Evolutionary conservation across 2,888 invertebrate species (phyloP), one percentile per base, ranked within the genome.

Genomic region (Dasysyrphus albostriatus): DNA sequence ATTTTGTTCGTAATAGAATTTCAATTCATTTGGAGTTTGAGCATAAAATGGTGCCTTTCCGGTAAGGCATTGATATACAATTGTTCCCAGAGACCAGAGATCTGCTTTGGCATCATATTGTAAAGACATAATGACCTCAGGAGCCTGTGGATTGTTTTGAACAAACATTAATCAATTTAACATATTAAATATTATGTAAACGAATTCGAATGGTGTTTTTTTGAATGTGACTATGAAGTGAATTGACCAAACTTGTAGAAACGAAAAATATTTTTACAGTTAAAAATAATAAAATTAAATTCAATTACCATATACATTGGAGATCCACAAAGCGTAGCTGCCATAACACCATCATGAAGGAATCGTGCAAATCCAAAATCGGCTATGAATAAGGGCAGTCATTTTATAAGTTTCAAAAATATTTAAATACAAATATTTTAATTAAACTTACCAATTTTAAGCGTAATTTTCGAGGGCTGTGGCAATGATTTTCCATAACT

Each of bases 321-420:
- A 63, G 99, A 99, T 61, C 99, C 99, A 93, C 99, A 99, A 54
- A 99, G 94, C 42, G 99, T 99, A 88, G 98, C 99, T 75, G 99
- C 99, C 99, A 99, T 99, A 75, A 98, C 98, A 88, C 99, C 99
- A 92, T 99, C 99, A 93, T 98, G 97, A 61, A 99, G 94, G 93
- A 99, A 99, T 92, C 99, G 95, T 73, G 99, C 99, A 94, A 99
- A 99, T 69, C 99, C 99, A 94, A 99, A 99, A 94, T 99, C 99
- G 91, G 99, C 99, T 97, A 93, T 78, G 94, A 93, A 91, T 73
- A 34, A 65, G 16, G 24, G 2, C 61, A 19, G 54, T 47, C 0
- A 49, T 49, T 24, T 14, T 29, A 24, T 19, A 10, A 19, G 12
- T 12, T 32, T 49, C 10, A 9, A 19, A 19, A 49, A 19, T 19